These are phyloP conservation scores for Procavia capensis DNA, from an alignment of 2,113 vertebrate species.

Conservation along the genomic window DNA sequence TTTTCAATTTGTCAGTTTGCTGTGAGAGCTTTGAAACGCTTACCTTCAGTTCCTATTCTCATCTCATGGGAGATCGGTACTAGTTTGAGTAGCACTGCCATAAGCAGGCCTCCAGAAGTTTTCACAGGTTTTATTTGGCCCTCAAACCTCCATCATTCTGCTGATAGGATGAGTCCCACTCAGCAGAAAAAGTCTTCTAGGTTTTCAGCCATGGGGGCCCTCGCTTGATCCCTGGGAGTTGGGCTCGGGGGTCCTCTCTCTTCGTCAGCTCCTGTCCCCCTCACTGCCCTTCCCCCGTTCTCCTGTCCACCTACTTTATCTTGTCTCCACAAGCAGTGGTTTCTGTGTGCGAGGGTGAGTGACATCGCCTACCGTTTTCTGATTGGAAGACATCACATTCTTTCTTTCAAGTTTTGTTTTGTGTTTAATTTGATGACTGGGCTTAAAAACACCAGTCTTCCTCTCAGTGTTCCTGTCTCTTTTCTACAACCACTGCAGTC, in stretches of 20 bases:
- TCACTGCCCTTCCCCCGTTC: no score
- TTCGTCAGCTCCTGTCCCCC: no score
- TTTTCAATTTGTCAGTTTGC: not conserved
- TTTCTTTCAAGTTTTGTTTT: not conserved
- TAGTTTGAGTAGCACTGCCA: no score
- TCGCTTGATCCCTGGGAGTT: not conserved
- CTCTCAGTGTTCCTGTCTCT: not conserved
- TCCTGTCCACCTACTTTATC: not conserved
- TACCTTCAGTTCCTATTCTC: not conserved
- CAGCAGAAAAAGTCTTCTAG: not conserved
- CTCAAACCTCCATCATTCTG: not conserved
- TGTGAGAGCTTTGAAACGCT: not conserved
- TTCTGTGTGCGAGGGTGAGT: accelerated
- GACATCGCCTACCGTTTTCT: not conserved
- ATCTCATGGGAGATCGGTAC: no score
- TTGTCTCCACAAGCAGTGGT: not conserved
- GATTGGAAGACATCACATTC: not conserved
- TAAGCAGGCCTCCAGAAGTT: not conserved
- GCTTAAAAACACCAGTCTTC: not conserved
- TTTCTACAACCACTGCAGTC: not conserved
- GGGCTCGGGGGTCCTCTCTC: not conserved
- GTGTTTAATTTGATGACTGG: not conserved
- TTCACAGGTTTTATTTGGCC: not conserved
- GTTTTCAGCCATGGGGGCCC: not conserved
- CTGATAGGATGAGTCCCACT: not conserved